Conservation (phyloP, 2,113 vertebrate species). For the Silurus meridionalis region DNA sequence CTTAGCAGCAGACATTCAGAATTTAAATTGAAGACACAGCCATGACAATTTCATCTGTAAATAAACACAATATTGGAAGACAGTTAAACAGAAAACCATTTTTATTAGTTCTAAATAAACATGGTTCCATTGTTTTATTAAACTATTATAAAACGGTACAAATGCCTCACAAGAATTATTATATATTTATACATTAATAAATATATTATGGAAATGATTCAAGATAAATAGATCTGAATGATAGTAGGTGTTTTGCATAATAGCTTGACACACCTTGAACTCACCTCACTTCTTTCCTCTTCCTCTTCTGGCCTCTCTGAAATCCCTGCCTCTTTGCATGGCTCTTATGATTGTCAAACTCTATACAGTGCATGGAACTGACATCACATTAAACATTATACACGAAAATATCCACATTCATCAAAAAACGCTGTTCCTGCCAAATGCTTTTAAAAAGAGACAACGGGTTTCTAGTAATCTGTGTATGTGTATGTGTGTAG, state of each 20-base stretch:
- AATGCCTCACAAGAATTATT: background rate
- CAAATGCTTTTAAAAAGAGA: background rate
- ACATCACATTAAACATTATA: background rate
- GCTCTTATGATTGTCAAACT: background rate
- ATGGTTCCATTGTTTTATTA: background rate
- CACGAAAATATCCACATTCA: background rate
- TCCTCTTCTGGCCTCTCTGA: background rate
- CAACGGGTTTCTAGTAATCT: background rate
- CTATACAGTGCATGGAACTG: background rate
- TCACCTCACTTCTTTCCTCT: background rate
- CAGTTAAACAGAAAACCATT: background rate
- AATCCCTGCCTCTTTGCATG: slow-evolving; percentile 48
- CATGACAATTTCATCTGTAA: background rate
- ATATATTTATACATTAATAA: no score
- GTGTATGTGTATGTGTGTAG: slow-evolving; percentile 57
- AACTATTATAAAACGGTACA: background rate
- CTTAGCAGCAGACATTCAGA: background rate
- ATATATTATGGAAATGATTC: background rate
- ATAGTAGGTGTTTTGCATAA: slow-evolving; percentile 6
- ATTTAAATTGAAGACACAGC: background rate
- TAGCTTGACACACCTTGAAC: background rate
- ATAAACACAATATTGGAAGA: background rate
- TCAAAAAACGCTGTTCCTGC: background rate
- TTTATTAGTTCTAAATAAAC: background rate
- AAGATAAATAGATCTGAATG: no score